Base-by-base conservation (phyloP, 2,797 vertebrate genomes). In the Enteromius radiatus region DNA sequence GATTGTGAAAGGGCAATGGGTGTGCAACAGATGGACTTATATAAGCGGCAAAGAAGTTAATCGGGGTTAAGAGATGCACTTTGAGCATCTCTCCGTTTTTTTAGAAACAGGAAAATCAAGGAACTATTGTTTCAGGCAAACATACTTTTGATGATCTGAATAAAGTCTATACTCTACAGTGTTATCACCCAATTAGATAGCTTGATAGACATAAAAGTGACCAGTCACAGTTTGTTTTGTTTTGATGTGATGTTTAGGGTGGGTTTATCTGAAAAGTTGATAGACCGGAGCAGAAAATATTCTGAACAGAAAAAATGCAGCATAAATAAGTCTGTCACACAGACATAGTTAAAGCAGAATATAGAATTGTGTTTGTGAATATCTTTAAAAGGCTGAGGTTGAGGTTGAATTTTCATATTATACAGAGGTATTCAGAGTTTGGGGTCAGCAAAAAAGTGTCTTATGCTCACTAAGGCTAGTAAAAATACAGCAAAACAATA, bases 11-110 rank as follows among this genome's bases (percentile, higher is more conserved):
- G 47, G 19, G 54, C 41, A 31, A 74, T 54, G 78, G 73, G 38
- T 73, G 43, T 84, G 74, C 69, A 33, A 28, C 63, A 21, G 31
- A 79, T 26, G 47, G 45, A 49, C 67, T 87, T 67, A 73, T 31
- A 10, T 61, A 61, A 69, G 65, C 14, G 45, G 3, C 19, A 56
- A 64, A 36, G 8, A 36, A 31, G 41, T 33, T 38, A 19, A 49
- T 70, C 26, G 38, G n/a, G 45, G 10, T 43, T 77, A 28, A 7
- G 15, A 67, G 19, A 14, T 7, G 5, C 45, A 49, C 8, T 28
- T 52, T 36, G 28, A 52, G 10, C 10, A 49, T 64, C 28, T 64
- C 28, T 33, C 7, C 3, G 7, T 9, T 64, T 63, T 63, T 33
- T 33, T 19, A 33, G 15, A 9, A 9, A 64, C 28, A 19, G 28